Evolutionary conservation across 2,797 vertebrate species (phyloP).

Genomic region (Lateolabrax maculatus): DNA sequence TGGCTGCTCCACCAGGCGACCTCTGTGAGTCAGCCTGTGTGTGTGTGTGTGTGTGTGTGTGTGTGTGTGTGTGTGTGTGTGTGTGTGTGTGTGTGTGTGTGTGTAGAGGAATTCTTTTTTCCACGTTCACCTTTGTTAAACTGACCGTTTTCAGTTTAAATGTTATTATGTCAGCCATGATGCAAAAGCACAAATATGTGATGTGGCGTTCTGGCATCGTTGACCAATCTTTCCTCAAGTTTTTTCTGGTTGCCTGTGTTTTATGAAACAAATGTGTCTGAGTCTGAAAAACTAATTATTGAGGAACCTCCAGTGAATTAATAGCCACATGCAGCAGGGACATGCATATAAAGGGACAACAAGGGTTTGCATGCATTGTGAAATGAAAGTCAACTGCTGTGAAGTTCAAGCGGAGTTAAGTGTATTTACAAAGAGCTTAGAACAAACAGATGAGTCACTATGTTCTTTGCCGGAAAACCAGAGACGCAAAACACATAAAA

Average conservation of each 20-base stretch:
- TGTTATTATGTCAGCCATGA: neutral
- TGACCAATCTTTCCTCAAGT: neutral
- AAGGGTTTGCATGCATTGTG: neutral
- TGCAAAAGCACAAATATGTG: neutral
- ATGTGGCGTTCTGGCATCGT: neutral
- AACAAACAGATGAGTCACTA: constrained; percentile 32
- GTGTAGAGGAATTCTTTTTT: constrained; percentile 4
- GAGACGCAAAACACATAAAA: neutral
- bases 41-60: constrained; percentile 41
- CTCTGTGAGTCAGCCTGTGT: constrained; percentile 41
- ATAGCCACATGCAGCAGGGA: neutral
- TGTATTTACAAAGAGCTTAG: constrained; percentile 6
- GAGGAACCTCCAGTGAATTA: neutral
- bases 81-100: neutral
- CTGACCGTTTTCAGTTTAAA: neutral
- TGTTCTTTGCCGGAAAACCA: neutral
- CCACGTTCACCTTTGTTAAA: neutral
- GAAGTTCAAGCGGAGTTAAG: constrained; percentile 26
- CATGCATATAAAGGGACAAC: neutral
- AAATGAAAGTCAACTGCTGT: neutral
- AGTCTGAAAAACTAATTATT: neutral
- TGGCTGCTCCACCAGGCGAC: constrained; percentile 58
- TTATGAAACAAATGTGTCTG: neutral
- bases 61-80: constrained; percentile 37
- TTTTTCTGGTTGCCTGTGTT: neutral